Evolutionary conservation across 1,140 invertebrate genomes (phyloP).

Genomic region (Goniozus legneri): DNA sequence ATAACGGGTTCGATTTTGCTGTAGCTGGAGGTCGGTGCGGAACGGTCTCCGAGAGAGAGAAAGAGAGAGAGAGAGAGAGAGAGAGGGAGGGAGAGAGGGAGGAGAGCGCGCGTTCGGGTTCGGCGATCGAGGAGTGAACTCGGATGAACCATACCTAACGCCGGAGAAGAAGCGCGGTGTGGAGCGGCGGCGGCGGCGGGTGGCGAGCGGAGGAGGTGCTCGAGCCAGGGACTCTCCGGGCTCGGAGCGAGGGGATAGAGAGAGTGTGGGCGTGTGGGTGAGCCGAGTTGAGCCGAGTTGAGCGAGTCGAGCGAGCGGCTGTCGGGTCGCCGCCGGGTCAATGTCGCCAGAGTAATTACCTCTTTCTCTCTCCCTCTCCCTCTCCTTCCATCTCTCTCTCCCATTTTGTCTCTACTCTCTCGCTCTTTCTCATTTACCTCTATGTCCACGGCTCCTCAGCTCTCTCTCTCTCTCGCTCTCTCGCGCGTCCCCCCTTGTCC

Average conservation of each 20-base stretch:
- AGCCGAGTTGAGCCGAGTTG: slow-evolving; percentile 29
- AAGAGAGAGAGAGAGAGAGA: slow-evolving; percentile 3
- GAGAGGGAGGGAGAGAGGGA: not conserved
- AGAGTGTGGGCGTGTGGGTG: slow-evolving; percentile 25
- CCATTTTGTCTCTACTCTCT: slow-evolving; percentile 1
- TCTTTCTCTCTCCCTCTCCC: slow-evolving; percentile 12
- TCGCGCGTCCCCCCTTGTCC: not conserved
- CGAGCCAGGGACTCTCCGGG: slow-evolving; percentile 1
- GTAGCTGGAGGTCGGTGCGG: too few species aligned
- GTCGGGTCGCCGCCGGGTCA: slow-evolving; percentile 35
- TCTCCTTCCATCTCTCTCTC: slow-evolving; percentile 6
- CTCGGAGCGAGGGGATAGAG: slow-evolving; percentile 9
- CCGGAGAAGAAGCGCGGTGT: slow-evolving; percentile 14
- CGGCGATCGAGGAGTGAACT: slow-evolving; percentile 47
- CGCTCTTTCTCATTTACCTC: slow-evolving; percentile 1
- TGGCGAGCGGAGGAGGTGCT: slow-evolving; percentile 14
- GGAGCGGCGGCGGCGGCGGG: slow-evolving; percentile 3
- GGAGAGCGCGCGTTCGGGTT: slow-evolving; percentile 30
- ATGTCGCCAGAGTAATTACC: slow-evolving; percentile 12
- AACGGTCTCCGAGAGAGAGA: not conserved
- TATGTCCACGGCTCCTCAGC: slow-evolving; percentile 3
- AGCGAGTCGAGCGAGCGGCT: slow-evolving; percentile 24
- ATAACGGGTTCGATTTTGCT: too few species aligned
- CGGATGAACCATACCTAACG: slow-evolving; percentile 34
- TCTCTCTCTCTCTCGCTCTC: slow-evolving; percentile 16